These are phyloP conservation scores for Marronus borbonicus DNA, from an alignment of 2,888 invertebrate species.

Conservation along the genomic window DNA sequence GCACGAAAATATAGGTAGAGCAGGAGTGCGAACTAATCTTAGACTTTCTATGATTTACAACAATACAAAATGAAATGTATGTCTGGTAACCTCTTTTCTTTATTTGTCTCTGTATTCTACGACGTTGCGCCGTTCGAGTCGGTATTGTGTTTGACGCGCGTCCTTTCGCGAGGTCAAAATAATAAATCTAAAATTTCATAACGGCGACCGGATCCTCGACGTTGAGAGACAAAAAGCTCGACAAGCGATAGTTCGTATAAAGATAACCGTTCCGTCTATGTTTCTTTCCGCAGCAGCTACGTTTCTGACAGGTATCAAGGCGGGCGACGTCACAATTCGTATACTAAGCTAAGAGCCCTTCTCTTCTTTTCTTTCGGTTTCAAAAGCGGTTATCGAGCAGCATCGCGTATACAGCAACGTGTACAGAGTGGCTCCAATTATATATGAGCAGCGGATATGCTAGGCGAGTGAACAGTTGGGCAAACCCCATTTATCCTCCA, in stretches of 20 bases:
- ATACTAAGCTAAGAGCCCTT: not conserved
- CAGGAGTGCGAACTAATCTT: not conserved
- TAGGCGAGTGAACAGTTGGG: too few species aligned
- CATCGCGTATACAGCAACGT: not conserved
- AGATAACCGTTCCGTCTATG: constrained; percentile 52
- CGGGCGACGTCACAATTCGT: not conserved
- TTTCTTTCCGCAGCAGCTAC: not conserved
- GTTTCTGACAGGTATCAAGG: constrained; percentile 52
- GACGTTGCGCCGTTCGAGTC: not conserved
- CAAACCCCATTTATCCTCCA: too few species aligned
- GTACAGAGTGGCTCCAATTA: too few species aligned
- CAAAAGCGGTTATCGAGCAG: not conserved
- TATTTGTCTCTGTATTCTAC: not conserved
- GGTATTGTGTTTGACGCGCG: constrained; percentile 31
- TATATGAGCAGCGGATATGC: too few species aligned
- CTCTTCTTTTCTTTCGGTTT: constrained; percentile 2
- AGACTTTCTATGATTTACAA: not conserved
- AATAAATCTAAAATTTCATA: constrained; percentile 56
- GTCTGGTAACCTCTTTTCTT: not conserved
- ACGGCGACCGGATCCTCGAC: constrained; percentile 56
- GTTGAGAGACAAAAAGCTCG: constrained; percentile 57
- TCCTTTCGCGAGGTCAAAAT: not conserved
- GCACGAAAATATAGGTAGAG: not conserved
- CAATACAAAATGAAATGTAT: constrained; percentile 5
- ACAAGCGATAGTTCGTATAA: constrained; percentile 57